Evolutionary conservation across 2,113 vertebrate genomes (phyloP).

Genomic region (Mesembrinibis cayennensis): DNA sequence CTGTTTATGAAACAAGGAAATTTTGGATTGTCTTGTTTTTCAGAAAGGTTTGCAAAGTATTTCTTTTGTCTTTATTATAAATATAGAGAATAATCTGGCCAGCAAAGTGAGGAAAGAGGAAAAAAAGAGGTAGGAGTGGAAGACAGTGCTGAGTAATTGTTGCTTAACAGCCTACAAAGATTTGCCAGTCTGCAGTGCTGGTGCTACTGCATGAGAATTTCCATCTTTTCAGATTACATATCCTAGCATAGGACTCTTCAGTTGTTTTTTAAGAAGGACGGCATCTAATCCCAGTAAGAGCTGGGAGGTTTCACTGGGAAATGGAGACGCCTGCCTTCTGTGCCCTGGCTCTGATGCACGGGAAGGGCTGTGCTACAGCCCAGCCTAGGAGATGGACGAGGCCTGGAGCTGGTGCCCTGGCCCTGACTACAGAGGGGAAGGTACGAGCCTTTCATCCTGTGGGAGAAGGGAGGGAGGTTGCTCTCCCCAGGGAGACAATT

Average conservation of each 20-base stretch:
- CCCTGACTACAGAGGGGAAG: background rate
- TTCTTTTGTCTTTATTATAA: background rate
- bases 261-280: background rate
- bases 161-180: background rate
- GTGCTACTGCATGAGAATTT: background rate
- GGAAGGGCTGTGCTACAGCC: background rate
- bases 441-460: too few species aligned
- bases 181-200: background rate
- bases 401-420: background rate
- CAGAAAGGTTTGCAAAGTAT: background rate
- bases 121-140: background rate
- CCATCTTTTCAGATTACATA: background rate
- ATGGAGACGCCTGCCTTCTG: background rate
- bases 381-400: background rate
- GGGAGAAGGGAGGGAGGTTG: background rate
- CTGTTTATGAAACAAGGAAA: background rate
- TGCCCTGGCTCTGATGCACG: background rate
- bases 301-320: background rate
- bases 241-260: background rate
- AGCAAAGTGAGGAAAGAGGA: background rate
- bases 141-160: background rate
- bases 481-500: background rate
- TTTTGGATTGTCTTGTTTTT: background rate
- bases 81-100: background rate
- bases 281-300: background rate